Conservation (phyloP, 2,888 invertebrate species). For the Conops quadrifasciatus region DNA sequence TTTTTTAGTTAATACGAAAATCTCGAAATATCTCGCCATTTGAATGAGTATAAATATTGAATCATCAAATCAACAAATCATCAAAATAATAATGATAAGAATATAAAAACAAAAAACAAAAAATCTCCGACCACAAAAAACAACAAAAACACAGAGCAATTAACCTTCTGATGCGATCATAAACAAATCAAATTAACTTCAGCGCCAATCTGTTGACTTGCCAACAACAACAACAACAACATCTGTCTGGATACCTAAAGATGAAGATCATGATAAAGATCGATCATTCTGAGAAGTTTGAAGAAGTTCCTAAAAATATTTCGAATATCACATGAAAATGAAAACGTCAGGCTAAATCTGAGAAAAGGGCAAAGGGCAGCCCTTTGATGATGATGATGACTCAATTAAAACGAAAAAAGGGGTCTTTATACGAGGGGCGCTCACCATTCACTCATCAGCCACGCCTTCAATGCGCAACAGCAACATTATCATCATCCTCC, state of each 20-base stretch:
- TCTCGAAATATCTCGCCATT: too few species aligned
- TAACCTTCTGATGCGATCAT: conserved; percentile 13
- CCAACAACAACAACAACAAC: conserved; percentile 1
- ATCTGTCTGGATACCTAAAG: not conserved
- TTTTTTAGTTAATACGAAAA: too few species aligned
- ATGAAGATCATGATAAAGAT: too few species aligned
- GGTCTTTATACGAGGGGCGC: not conserved
- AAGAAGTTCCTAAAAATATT: not conserved
- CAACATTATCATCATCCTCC: not conserved
- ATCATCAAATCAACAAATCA: conserved; percentile 9
- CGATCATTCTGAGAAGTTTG: not conserved
- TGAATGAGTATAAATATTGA: too few species aligned
- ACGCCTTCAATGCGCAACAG: conserved; percentile 5
- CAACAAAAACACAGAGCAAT: conserved; percentile 21
- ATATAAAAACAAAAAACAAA: conserved; percentile 18
- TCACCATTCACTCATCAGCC: conserved; percentile 10
- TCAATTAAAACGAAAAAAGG: too few species aligned
- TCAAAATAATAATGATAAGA: conserved; percentile 10
- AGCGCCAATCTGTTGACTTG: conserved; percentile 11
- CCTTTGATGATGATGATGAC: too few species aligned
- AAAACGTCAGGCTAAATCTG: conserved; percentile 20
- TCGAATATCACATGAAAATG: not conserved
- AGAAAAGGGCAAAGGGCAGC: conserved; percentile 1
- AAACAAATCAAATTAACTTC: conserved; percentile 17
- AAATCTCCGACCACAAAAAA: not conserved